A percentile compares a stretch with the other conserved stretches of the same genome.
phyloP scores from a whole-genome alignment of 2,888 invertebrate species.

The Sympetrum striolatum region DNA sequence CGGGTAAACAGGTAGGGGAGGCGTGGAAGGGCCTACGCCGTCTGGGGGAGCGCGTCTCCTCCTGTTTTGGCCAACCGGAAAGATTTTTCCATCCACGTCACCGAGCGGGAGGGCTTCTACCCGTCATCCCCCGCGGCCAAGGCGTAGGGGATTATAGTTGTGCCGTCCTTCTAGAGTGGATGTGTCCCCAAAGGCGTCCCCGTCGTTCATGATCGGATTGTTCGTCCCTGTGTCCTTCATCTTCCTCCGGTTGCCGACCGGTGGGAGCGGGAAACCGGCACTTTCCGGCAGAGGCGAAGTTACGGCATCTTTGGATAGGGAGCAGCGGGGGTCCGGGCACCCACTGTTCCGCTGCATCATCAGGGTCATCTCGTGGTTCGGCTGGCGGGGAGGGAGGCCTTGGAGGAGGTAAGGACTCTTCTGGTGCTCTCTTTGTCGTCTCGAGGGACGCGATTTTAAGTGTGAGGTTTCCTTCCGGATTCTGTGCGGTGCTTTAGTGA shows the following conservation, averaged over 20 bases:
- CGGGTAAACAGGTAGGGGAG: not conserved
- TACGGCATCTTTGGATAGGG: not conserved
- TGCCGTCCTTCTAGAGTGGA: too few relatives aligned
- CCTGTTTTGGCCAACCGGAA: not conserved
- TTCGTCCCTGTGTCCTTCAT: not conserved
- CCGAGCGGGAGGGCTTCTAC: not conserved
- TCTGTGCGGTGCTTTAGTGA: not conserved
- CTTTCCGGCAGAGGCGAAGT: not conserved
- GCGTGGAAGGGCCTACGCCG: not conserved
- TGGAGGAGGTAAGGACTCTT: not conserved
- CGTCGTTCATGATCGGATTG: not conserved
- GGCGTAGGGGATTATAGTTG: too few relatives aligned
- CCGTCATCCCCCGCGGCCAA: not conserved
- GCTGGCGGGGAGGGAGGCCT: slow-evolving; percentile 5
- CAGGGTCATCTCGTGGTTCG: slow-evolving; percentile 23
- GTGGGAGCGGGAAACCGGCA: too few relatives aligned
- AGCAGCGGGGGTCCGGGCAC: not conserved
- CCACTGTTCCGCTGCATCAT: slow-evolving; percentile 9
- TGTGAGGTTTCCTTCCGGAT: not conserved
- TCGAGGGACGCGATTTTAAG: not conserved
- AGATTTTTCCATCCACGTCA: not conserved
- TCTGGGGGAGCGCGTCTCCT: not conserved
- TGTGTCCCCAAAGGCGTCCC: too few relatives aligned
- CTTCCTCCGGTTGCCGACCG: not conserved
- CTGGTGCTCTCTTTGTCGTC: too few relatives aligned